Percentiles rank a stretch among this genome's conserved stretches.
Conservation (phyloP, 2,888 invertebrate genomes). For the Apamea monoglypha region DNA sequence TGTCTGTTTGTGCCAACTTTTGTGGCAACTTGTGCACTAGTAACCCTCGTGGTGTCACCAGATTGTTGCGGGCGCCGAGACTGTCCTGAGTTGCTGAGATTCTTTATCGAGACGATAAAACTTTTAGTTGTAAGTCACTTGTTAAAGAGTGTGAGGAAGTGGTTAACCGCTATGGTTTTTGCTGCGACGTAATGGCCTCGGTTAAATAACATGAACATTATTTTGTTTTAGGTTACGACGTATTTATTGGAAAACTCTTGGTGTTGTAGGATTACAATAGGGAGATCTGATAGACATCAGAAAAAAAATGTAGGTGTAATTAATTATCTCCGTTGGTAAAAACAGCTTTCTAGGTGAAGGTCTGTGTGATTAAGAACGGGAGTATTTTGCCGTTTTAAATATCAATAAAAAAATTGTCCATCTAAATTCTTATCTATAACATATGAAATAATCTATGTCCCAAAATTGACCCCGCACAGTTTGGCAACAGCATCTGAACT, state of each 20-base stretch:
- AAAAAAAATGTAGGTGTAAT: background rate
- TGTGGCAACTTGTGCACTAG: conserved; percentile 45
- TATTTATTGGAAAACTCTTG: background rate
- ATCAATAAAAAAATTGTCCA: background rate
- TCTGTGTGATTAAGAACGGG: background rate
- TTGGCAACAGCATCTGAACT: conserved; percentile 40
- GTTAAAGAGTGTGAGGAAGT: conserved; percentile 12
- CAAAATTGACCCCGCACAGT: conserved; percentile 1
- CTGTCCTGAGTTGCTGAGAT: conserved; percentile 33
- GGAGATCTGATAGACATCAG: background rate
- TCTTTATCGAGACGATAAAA: conserved; percentile 55
- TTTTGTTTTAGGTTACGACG: background rate
- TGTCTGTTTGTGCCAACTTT: conserved; percentile 69
- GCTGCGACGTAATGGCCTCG: background rate
- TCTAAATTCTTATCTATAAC: background rate
- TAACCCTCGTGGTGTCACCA: conserved; percentile 54
- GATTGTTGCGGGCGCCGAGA: conserved; percentile 52
- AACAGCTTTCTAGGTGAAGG: background rate
- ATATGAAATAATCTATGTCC: conserved; percentile 29
- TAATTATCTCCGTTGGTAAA: background rate
- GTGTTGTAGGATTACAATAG: background rate
- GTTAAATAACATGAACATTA: background rate
- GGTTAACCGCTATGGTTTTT: conserved; percentile 4
- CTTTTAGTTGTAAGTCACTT: conserved; percentile 43
- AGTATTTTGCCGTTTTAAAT: background rate